Evolutionary conservation across 2,113 vertebrate genomes (phyloP), one percentile per base, ranked within the genome.

Genomic region (Xiphophorus couchianus): DNA sequence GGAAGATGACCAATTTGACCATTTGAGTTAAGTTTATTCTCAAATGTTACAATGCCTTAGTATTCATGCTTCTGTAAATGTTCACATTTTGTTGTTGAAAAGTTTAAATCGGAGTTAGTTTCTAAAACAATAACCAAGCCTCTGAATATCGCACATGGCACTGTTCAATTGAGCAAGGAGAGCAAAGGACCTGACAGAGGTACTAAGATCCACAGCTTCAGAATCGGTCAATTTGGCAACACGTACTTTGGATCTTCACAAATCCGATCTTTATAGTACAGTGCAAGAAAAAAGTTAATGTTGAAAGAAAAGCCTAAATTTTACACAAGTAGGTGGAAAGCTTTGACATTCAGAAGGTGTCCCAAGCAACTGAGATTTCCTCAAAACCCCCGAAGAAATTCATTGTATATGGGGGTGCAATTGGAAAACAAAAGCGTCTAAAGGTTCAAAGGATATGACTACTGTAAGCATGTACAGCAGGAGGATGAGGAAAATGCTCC

Each of bases 401-500:
- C 3, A 15, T 42, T 42, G 13, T n/a, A 58, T 25, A 10, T 58
- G 51, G 25, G 9, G 9, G 2, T 58, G 25, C 51, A n/a, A 58
- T n/a, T n/a, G 25, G 22, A 58, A 58, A 58, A 58, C 8, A 25
- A 25, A 58, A 58, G 17, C 2, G 7, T 25, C 22, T 25, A 1
- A 58, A 58, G 17, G 51, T 25, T n/a, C 51, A 25, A 58, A 10
- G 10, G 51, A 58, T n/a, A 79, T 84, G 73, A 29, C 30, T 13
- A 37, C 61, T 72, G 64, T 65, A 69, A 71, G 81, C 12, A 66
- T 79, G 84, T 87, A 86, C 89, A 37, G 87, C 76, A 86, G 81
- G 68, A 30, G 71, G 48, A 78, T 29, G 54, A 29, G 66, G 78
- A 89, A 61, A 74, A 84, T 65, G 77, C 85, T 89, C 78, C 22